These are phyloP conservation scores for Pseudomyrmex gracilis DNA, from an alignment of 1,140 invertebrate genomes.

Conservation along the genomic window DNA sequence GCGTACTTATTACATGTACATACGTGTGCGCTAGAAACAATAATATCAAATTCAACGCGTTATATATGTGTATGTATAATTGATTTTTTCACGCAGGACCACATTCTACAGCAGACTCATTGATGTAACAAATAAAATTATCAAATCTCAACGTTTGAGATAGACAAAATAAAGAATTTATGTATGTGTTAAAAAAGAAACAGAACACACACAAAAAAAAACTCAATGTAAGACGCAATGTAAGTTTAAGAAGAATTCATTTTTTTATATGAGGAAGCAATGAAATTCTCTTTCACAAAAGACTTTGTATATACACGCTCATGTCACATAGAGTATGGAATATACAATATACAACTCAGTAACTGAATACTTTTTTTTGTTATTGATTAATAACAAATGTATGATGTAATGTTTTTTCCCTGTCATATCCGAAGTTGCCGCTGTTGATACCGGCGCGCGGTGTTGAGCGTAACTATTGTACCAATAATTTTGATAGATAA, in stretches of 20 bases:
- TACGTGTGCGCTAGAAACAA: not conserved
- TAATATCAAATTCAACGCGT: not conserved
- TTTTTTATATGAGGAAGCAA: slow-evolving; percentile 55
- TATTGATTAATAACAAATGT: slow-evolving; percentile 19
- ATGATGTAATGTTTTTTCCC: too few species aligned
- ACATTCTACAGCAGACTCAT: not conserved
- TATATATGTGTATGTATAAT: not conserved
- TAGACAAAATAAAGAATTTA: slow-evolving; percentile 20
- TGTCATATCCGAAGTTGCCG: too few species aligned
- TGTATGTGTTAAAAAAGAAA: slow-evolving; percentile 21
- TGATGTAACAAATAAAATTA: slow-evolving; percentile 6
- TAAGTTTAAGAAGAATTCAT: slow-evolving; percentile 33
- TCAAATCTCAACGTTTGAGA: slow-evolving; percentile 9
- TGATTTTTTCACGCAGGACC: not conserved
- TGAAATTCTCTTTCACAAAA: slow-evolving; percentile 10
- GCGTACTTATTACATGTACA: not conserved
- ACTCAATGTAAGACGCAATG: slow-evolving; percentile 33
- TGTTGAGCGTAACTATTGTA: too few species aligned
- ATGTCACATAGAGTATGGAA: slow-evolving; percentile 54
- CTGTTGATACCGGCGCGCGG: too few species aligned
- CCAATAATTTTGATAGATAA: too few species aligned
- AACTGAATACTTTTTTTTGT: slow-evolving; percentile 24
- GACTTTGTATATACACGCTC: slow-evolving; percentile 56
- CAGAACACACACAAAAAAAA: not conserved
- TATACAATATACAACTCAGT: slow-evolving; percentile 52